phyloP scores from a whole-genome alignment of 2,888 invertebrate genomes.

The Leptopterna dolabrata region DNA sequence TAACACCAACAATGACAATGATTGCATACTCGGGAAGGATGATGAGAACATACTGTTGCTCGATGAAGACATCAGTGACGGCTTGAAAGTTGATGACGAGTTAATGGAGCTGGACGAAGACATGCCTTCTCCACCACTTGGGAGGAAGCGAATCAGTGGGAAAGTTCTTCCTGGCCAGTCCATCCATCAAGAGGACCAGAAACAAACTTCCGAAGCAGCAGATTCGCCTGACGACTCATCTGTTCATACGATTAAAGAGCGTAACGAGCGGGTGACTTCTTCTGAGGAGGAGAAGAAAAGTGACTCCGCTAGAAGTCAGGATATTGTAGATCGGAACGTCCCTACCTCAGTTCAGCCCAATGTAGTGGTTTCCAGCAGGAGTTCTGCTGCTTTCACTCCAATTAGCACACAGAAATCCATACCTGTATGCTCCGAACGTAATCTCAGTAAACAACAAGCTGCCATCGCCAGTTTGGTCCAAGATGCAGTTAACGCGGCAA shows the following conservation, averaged over 20 bases:
- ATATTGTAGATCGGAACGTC: slow-evolving; percentile 45
- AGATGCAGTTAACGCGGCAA: slow-evolving; percentile 61
- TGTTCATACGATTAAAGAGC: slow-evolving; percentile 9
- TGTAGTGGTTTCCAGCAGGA: slow-evolving; percentile 56
- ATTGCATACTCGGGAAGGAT: slow-evolving; percentile 61
- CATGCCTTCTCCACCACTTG: slow-evolving; percentile 59
- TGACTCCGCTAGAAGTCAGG: slow-evolving; percentile 10
- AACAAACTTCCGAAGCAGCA: slow-evolving; percentile 68
- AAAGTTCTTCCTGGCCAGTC: slow-evolving; percentile 68
- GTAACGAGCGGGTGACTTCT: slow-evolving; percentile 9
- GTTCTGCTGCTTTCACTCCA: slow-evolving; percentile 57
- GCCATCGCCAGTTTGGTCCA: slow-evolving; percentile 62
- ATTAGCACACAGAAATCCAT: slow-evolving; percentile 58
- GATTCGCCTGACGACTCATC: slow-evolving; percentile 69
- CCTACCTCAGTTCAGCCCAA: slow-evolving; percentile 57
- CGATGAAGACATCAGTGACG: slow-evolving; percentile 64
- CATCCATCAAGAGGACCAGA: slow-evolving; percentile 65
- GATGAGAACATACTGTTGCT: slow-evolving; percentile 57
- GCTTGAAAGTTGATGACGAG: slow-evolving; percentile 67
- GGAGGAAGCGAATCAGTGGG: slow-evolving; percentile 60
- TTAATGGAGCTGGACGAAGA: slow-evolving; percentile 67
- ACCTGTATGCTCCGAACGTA: slow-evolving; percentile 65
- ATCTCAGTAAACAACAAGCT: slow-evolving; percentile 60
- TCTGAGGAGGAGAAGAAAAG: slow-evolving; percentile 48
- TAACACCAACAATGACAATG: slow-evolving; percentile 59